Base-by-base conservation (phyloP, 2,113 vertebrate species). In the Porphyrio hochstetteri region DNA sequence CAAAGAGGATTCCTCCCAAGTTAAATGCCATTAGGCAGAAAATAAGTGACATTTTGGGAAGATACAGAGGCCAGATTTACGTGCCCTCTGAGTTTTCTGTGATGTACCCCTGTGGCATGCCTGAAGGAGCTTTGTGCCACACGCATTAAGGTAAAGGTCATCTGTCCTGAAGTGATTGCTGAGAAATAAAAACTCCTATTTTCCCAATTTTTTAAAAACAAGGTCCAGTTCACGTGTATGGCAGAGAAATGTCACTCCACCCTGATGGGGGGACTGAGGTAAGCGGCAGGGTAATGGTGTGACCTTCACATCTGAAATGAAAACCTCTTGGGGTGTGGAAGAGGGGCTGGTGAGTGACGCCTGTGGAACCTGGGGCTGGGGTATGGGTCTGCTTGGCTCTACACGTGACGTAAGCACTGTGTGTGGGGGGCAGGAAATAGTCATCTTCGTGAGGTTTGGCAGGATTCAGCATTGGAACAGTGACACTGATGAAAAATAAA, bases 11-110 rank as follows among this genome's bases (percentile, higher is more conserved):
- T 70, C 6, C 20, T 42, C 21, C 38, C 14, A 25, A 36, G 60
- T 81, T 72, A 83, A 92, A 88, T 88, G 80, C 44, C 3, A 5
- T 72, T 50, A 57, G 59, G 61, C 38, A 78, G 92, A 78, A 76
- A 86, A 68, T 56, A 92, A 67, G 48, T 86, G 88, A 29, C 69
- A 86, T 94, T 96, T 93, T 76, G 53, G 75, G 82, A 29, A 80
- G 92, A 88, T 77, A 91, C 2, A 0, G 3, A 50, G 59, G 44
- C 33, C 82, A 88, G 76, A 53, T 50, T 33, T 48, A 9, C 50
- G 25, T 63, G 56, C 60, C 90, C 55, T 50, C 13, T 8, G 59
- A 74, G 42, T 16, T 63, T 60, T 70, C 65, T 77, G 36, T 67
- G 75, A 20, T 2, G 3, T 7, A 21, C 38, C 38, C 48, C 65